These are phyloP conservation scores for Meteorus colon DNA, from an alignment of 2,888 invertebrate species.

Conservation along the genomic window DNA sequence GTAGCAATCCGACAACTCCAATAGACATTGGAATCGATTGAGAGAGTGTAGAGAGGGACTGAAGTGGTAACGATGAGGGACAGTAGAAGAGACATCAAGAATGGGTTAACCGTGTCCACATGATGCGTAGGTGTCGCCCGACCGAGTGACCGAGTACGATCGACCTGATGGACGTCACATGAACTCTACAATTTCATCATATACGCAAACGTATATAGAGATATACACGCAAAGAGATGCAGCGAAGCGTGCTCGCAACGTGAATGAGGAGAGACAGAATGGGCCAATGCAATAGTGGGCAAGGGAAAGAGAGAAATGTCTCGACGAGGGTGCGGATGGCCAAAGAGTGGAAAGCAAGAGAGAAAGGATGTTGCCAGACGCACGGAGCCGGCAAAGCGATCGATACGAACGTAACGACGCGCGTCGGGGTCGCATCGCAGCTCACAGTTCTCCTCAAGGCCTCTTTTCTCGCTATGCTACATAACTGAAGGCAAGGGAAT, in stretches of 20 bases:
- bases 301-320: slow-evolving; percentile 20
- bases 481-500: background rate
- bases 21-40: slow-evolving; percentile 12
- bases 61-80: slow-evolving; percentile 30
- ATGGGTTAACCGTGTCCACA: background rate
- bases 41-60: slow-evolving; percentile 25
- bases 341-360: slow-evolving; percentile 20
- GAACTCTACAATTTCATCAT: background rate
- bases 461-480: slow-evolving; percentile 11
- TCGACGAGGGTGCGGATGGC: slow-evolving; percentile 10
- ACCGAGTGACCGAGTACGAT: slow-evolving; percentile 42
- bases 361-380: slow-evolving; percentile 45
- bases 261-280: slow-evolving; percentile 43
- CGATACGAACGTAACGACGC: slow-evolving; percentile 46
- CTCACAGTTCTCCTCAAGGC: slow-evolving; percentile 32
- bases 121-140: slow-evolving; percentile 25
- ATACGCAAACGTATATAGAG: background rate
- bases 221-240: slow-evolving; percentile 29
- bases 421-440: slow-evolving; percentile 33
- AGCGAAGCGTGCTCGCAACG: slow-evolving; percentile 36
- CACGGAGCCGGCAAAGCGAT: slow-evolving; percentile 39
- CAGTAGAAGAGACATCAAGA: slow-evolving; percentile 48
- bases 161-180: slow-evolving; percentile 4
- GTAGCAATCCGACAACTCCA: slow-evolving; percentile 14
- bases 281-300: slow-evolving; percentile 18